Evolutionary conservation across 2,797 vertebrate species (phyloP).

Genomic region (Triplophysa yarkandensis): DNA sequence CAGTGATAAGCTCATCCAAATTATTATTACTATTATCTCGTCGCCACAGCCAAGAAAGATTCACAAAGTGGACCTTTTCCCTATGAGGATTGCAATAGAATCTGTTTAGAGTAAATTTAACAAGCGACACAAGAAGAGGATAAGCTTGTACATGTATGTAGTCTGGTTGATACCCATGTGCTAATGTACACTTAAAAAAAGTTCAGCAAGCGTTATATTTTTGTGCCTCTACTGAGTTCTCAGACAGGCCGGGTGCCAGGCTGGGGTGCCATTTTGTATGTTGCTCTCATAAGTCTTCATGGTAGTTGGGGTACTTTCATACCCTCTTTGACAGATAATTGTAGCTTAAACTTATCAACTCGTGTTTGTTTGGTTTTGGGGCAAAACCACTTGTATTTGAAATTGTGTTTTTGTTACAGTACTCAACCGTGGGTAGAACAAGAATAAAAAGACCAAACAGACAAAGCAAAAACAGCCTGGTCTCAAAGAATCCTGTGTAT

Average conservation of each 20-base stretch:
- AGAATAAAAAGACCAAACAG: no score
- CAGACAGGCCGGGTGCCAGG: slow-evolving; percentile 39
- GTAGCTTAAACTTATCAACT: no score
- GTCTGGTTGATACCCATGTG: slow-evolving; percentile 57
- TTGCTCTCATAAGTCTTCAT: no score
- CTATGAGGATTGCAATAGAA: slow-evolving; percentile 48
- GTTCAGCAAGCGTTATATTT: slow-evolving; percentile 50
- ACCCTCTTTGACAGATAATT: no score
- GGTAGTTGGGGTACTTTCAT: no score
- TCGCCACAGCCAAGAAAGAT: slow-evolving; percentile 58
- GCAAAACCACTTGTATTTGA: no score
- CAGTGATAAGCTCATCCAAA: slow-evolving; percentile 52
- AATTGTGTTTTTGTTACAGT: no score
- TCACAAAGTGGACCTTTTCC: slow-evolving; percentile 45
- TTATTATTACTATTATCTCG: slow-evolving; percentile 61
- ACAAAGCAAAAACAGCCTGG: no score
- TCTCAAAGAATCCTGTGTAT: no score
- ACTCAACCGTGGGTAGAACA: no score
- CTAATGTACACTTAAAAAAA: slow-evolving; percentile 21
- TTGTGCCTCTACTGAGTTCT: slow-evolving; percentile 32
- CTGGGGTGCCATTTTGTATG: no score
- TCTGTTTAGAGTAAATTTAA: slow-evolving; percentile 53
- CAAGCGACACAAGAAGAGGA: slow-evolving; percentile 47
- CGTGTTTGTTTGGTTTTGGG: no score
- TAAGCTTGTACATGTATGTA: slow-evolving; percentile 32